Conservation (phyloP, 1,140 invertebrate species). For the Penaeus indicus region DNA sequence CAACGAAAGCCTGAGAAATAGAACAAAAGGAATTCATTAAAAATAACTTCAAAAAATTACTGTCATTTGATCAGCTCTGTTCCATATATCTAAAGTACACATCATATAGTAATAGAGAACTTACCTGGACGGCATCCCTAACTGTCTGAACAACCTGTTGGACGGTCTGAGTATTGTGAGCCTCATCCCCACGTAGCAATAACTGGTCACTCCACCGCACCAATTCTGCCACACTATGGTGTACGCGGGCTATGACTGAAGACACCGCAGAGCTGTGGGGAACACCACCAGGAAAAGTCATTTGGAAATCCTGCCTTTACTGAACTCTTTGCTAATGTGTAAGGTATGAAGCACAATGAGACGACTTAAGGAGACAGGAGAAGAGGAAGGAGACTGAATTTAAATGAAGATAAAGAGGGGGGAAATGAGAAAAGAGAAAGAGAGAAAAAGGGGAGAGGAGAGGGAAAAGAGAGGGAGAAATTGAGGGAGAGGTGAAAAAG, state of each 20-base stretch:
- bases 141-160: slow-evolving; percentile 46
- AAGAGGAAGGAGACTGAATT: neutral
- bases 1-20: slow-evolving; percentile 48
- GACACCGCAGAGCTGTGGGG: slow-evolving; percentile 42
- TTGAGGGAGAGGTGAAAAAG: no score
- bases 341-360: no score
- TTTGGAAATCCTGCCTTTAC: neutral
- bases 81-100: no score
- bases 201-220: slow-evolving; percentile 59
- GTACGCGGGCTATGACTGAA: slow-evolving; percentile 43
- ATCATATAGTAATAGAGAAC: neutral
- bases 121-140: slow-evolving; percentile 56
- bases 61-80: neutral
- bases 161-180: slow-evolving; percentile 45
- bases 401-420: no score
- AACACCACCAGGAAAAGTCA: neutral
- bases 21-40: neutral
- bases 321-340: neutral
- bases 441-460: no score
- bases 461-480: no score
- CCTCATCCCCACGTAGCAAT: slow-evolving; percentile 38
- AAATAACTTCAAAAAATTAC: neutral
- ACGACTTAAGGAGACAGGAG: no score
- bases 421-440: no score
- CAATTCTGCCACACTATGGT: slow-evolving; percentile 55